Conservation (phyloP, 2,113 vertebrate genomes). For the Sorex fumeus region DNA sequence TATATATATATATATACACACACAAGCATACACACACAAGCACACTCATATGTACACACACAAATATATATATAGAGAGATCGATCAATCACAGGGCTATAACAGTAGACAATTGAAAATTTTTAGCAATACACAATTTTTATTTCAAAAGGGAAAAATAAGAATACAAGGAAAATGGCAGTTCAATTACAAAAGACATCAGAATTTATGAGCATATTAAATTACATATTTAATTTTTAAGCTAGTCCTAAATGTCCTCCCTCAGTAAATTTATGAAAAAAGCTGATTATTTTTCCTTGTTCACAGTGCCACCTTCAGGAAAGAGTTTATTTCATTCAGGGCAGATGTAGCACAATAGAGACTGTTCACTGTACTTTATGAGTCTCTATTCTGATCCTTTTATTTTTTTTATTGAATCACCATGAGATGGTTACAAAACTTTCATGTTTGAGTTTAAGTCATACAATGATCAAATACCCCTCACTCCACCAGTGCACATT, state of each 20-base stretch:
- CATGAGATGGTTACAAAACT: too few relatives aligned
- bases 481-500: too few relatives aligned
- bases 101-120: neutral
- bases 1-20: too few relatives aligned
- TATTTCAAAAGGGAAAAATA: neutral
- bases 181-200: neutral
- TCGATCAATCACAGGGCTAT: too few relatives aligned
- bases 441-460: too few relatives aligned
- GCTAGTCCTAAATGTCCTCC: neutral
- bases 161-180: neutral
- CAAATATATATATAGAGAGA: too few relatives aligned
- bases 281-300: neutral
- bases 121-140: neutral
- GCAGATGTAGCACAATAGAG: neutral
- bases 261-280: neutral
- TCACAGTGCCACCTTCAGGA: constrained; percentile 76
- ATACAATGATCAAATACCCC: too few relatives aligned
- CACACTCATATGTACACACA: too few relatives aligned
- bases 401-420: too few relatives aligned
- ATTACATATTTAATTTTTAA: neutral
- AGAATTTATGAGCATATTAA: neutral
- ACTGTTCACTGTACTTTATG: neutral
- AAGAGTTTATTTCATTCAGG: neutral
- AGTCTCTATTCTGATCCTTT: too few relatives aligned
- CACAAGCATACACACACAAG: too few relatives aligned